A percentile compares a stretch with the other conserved stretches of the same genome.
Evolutionary conservation across 2,797 vertebrate genomes (phyloP).

Genomic region (Phyllotis vaccarum): DNA sequence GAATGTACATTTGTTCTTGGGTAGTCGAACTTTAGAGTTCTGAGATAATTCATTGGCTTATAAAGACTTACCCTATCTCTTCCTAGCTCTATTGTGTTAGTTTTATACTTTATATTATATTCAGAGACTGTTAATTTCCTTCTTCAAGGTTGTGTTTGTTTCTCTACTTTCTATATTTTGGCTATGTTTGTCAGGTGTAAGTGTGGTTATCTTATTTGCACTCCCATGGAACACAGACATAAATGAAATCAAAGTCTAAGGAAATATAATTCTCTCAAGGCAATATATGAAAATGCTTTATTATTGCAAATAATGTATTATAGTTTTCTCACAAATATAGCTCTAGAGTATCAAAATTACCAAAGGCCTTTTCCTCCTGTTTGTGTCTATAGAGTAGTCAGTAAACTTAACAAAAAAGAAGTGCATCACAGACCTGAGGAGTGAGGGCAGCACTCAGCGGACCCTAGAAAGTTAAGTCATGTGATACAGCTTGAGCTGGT

Average conservation of each 20-base stretch:
- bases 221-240: background rate
- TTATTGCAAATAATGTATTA: constrained; percentile 12
- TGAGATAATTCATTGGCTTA: constrained; percentile 17
- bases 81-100: background rate
- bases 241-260: constrained; percentile 52
- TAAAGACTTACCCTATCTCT: background rate
- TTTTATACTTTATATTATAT: constrained; percentile 35
- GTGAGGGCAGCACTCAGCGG: background rate
- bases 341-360: constrained; percentile 5
- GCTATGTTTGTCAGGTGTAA: background rate
- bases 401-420: constrained; percentile 33
- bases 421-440: background rate
- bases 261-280: constrained; percentile 40
- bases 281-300: constrained; percentile 38
- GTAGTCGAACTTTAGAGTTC: background rate
- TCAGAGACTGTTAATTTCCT: constrained; percentile 10
- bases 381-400: constrained; percentile 44
- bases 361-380: background rate
- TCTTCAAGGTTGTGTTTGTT: background rate
- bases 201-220: background rate
- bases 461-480: constrained; percentile 11
- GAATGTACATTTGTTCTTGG: constrained; percentile 28
- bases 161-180: constrained; percentile 1
- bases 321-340: constrained; percentile 42
- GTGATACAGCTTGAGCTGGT: background rate